Percentiles rank a stretch among this genome's conserved stretches.
Conservation (phyloP, 2,113 vertebrate species). For the Lagenorhynchus albirostris region DNA sequence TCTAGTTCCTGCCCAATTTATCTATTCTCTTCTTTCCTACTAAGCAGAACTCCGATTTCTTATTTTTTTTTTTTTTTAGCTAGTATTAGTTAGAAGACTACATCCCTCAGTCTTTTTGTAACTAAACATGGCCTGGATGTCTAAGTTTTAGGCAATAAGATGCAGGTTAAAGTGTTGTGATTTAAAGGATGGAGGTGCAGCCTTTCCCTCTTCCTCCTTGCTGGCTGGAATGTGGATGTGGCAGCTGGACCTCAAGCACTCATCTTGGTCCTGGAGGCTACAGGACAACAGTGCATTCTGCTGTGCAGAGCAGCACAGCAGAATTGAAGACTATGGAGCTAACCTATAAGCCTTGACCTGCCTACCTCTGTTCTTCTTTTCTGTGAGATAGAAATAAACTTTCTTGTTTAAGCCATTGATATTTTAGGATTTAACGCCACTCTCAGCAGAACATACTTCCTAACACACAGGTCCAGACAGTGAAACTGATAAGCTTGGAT, state of each 20-base stretch:
- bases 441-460: slow-evolving; percentile 21
- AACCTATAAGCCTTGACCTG: not conserved
- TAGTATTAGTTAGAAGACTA: not conserved
- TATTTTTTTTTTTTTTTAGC: not conserved
- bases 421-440: slow-evolving; percentile 19
- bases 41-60: not conserved
- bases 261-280: not conserved
- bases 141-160: not conserved
- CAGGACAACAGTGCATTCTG: not conserved
- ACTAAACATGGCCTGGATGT: not conserved
- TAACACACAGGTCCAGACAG: not conserved
- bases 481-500: not conserved
- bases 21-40: not conserved
- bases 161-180: not conserved
- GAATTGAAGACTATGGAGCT: not conserved
- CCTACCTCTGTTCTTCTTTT: not conserved
- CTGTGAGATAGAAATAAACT: not conserved
- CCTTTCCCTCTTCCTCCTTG: not conserved
- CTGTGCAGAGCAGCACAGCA: not conserved
- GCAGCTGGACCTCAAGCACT: not conserved
- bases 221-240: not conserved
- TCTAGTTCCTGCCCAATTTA: not conserved
- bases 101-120: not conserved
- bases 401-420: not conserved
- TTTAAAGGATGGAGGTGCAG: not conserved